These are phyloP conservation scores for Pristionchus fissidentatus DNA, from an alignment of 2,888 invertebrate genomes.

Conservation along the genomic window DNA sequence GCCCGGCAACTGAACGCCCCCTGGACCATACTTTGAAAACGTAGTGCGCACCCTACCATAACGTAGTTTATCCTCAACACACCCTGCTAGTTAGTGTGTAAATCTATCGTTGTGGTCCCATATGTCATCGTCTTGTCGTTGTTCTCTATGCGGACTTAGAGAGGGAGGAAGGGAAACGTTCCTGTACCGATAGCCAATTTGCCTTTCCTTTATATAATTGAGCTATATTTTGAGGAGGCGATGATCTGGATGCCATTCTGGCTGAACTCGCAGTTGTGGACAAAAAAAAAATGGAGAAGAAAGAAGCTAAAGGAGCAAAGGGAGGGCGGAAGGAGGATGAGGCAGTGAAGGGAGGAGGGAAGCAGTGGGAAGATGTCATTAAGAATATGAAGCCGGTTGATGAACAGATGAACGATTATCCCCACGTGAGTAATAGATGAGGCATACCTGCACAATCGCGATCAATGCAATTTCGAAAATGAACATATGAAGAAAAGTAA, in stretches of 20 bases:
- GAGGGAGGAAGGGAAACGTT: no score
- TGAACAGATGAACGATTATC: constrained; percentile 89
- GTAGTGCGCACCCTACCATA: no score
- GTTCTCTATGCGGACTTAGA: no score
- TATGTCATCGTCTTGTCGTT: no score
- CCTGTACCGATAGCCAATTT: background rate
- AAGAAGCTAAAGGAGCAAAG: constrained; percentile 53
- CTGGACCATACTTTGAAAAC: no score
- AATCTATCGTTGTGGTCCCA: no score
- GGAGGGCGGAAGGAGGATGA: background rate
- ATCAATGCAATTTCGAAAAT: no score
- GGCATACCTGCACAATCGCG: no score
- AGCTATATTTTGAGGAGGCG: constrained; percentile 54
- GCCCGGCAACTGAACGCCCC: no score
- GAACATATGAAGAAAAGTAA: no score
- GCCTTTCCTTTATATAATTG: background rate
- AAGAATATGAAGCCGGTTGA: constrained; percentile 78
- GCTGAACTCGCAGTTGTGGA: constrained; percentile 67
- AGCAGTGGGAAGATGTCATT: constrained; percentile 60
- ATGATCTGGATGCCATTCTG: constrained; percentile 72
- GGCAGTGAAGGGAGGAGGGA: background rate
- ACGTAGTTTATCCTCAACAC: no score
- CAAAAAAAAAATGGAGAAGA: constrained; percentile 64
- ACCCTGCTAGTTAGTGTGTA: no score
- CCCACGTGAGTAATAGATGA: constrained; percentile 86